Base-by-base conservation (phyloP, 2,797 vertebrate genomes). In the Sebastes matsubarae region DNA sequence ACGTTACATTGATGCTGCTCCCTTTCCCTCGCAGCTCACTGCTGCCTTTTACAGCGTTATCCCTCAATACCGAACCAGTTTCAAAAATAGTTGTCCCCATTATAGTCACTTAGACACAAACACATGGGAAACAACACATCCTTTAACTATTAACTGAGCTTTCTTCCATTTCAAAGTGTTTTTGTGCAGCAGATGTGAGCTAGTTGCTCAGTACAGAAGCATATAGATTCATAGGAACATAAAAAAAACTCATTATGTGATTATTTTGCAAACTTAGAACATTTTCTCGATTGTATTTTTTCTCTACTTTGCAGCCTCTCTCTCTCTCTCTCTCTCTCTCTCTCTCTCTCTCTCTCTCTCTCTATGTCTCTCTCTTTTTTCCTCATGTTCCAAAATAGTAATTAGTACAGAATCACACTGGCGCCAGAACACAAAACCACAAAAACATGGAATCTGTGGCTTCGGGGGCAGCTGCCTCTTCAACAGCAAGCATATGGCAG, bases 391-490 rank as follows among this genome's bases (percentile, higher is more conserved):
- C 82, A 89, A 81, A 91, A 92, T 77, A 85, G 87, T 88, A 92
- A 93, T 94, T 93, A 91, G 79, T 74, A 63, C 81, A 84, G 67
- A 75, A 88, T 72, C 75, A 68, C 74, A 72, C 81, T 83, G 90
- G 89, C 30, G 65, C 85, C 80, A 64, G 73, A 88, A 85, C 65
- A 88, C 75, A 80, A 80, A 89, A 82, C 76, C 86, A 84, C 77
- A 72, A 79, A 83, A 87, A 87, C 68, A 80, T 75, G 55, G 54
- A 88, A 86, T 83, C 82, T 67, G 36, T 81, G 25, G 74, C 80
- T 93, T 92, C 78, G 69, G 79, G 76, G 86, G 84, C 90, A 82
- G 83, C 82, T 90, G 85, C 84, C 70, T 87, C 75, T 88, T 88
- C 83, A 83, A 64, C 80, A 79, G 73, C 60, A 54, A 87, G 64